phyloP scores from a whole-genome alignment of 2,888 invertebrate genomes.

The Julus scandinavius region DNA sequence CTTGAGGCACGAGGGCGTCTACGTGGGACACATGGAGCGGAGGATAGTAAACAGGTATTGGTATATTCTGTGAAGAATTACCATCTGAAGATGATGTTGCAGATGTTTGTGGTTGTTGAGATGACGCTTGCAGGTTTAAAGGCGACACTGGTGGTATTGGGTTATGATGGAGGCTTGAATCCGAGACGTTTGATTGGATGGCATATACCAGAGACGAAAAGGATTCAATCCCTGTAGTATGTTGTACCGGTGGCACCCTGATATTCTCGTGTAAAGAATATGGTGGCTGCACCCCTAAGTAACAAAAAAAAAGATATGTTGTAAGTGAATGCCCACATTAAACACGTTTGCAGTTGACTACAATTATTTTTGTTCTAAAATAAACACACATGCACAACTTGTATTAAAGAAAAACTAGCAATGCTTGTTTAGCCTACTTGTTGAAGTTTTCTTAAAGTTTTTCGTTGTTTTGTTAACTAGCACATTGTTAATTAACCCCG shows the following conservation, averaged over 20 bases:
- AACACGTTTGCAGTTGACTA: not conserved
- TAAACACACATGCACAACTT: not conserved
- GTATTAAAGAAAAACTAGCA: not conserved
- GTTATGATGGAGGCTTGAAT: not conserved
- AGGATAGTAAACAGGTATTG: constrained; percentile 7
- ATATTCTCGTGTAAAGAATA: constrained; percentile 7
- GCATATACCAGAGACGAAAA: constrained; percentile 49
- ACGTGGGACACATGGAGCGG: not conserved
- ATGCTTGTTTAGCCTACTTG: not conserved
- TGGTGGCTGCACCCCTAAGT: constrained; percentile 36
- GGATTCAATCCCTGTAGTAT: not conserved
- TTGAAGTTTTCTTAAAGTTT: not conserved
- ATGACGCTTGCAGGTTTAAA: not conserved
- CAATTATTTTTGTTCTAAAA: not conserved
- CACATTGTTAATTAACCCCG: not conserved
- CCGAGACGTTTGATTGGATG: constrained; percentile 34
- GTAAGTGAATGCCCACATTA: not conserved
- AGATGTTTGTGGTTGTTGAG: constrained; percentile 40
- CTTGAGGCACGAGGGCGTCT: constrained; percentile 37
- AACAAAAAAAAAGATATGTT: not conserved
- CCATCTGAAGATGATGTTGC: constrained; percentile 41
- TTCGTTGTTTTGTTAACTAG: not conserved
- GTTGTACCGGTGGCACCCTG: constrained; percentile 28
- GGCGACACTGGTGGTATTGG: constrained; percentile 9
- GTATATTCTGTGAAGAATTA: not conserved